Evolutionary conservation across 2,888 invertebrate genomes (phyloP), one percentile per base, ranked within the genome.

Genomic region (Eupsilia transversa): DNA sequence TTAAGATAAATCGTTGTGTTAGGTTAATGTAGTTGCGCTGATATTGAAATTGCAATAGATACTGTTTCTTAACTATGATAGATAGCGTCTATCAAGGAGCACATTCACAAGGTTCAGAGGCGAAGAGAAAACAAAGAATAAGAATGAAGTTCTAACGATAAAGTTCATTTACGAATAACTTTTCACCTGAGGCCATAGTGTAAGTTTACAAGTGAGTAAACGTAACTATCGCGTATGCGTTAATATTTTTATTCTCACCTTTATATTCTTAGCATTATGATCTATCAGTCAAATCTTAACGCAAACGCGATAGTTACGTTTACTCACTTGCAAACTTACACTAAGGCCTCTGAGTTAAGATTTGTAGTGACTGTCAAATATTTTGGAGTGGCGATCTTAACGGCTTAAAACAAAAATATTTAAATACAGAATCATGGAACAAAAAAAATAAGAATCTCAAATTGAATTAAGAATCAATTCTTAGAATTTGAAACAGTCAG

Each of bases 11-110:
- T 82, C 17, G 72, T 72, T 76, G 33, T 49, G 59, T n/a, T 72
- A 77, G 66, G 64, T 69, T 83, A 72, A 70, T 82, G 71, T 60
- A 43, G 59, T 49, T 57, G 20, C 14, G 67, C 65, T 73, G 71
- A 72, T 83, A 85, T 74, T 77, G 77, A 77, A 83, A 76, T 72
- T 72, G 82, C 82, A 76, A 84, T 72, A 75, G 17, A 84, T 84
- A 60, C 63, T 72, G 61, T 84, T 84, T 70, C 69, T 70, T 84
- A 82, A 80, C 72, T 72, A 79, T 83, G 80, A 82, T 61, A 72
- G 57, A 82, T 79, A 23, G 43, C 23, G 46, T 20, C 54, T 83
- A 64, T 60, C 12, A n/a, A 71, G 46, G 46, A 43, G 6, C 35
- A 46, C 14, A 30, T 54, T 38, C 35, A 35, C 5, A 35, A 43